Evolutionary conservation across 2,113 vertebrate genomes (phyloP), one percentile per base, ranked within the genome.

Genomic region (Corydoras sp.): DNA sequence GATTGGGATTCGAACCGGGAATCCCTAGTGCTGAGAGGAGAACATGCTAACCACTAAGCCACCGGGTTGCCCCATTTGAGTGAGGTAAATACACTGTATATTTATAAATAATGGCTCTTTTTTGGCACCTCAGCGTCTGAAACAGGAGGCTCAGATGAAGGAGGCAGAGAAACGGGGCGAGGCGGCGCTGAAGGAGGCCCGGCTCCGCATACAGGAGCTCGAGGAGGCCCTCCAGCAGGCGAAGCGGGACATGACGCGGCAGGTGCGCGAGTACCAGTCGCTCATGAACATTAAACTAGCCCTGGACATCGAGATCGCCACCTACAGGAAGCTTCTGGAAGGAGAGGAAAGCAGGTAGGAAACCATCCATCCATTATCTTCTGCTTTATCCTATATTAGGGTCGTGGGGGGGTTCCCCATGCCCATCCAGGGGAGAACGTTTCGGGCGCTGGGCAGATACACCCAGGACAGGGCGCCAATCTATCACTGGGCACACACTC

Each of bases 281-380:
- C 49, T 79, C 11, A 79, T 79, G 77, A 79, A 79, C 73, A 66
- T 79, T 53, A 79, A 73, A 62, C 62, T 79, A 7, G 74, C 74
- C 30, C 62, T 76, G 74, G 77, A 79, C 58, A 79, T 79, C 18
- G 77, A 79, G 74, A 79, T 79, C 10, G 66, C 74, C 58, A 79
- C 77, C 70, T 79, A 73, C 60, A 76, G 53, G 70, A 79, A 76
- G 32, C 70, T 76, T 8, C 51, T 79, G 66, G 74, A 76, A 11
- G 74, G 73, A 69, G 74, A 79, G 18, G 77, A 79, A 11, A 76
- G 58, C 70, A 76, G 77, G 77, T 76, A 8, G 50, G 49, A 10
- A 24, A 24, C n/a, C n/a, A n/a, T n/a, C n/a, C n/a, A n/a, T n/a
- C n/a, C n/a, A n/a, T n/a, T n/a, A n/a, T n/a, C n/a, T n/a, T n/a